Conservation (phyloP, 2,113 vertebrate genomes). For the Hymenochirus boettgeri region DNA sequence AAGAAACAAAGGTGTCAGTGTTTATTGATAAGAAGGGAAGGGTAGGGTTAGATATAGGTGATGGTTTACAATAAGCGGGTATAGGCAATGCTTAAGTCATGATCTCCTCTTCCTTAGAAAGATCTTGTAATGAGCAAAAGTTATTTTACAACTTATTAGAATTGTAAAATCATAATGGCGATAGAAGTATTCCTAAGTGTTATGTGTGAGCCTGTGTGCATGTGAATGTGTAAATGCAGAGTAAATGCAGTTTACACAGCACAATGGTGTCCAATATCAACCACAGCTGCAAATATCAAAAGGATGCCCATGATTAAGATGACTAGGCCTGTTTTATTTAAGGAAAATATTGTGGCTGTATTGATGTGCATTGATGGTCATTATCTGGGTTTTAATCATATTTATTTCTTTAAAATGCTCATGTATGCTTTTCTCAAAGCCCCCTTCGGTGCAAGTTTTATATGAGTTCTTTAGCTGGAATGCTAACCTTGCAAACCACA, state of each 20-base stretch:
- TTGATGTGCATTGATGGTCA: conserved; percentile 13
- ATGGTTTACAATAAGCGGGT: no score
- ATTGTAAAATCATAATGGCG: no score
- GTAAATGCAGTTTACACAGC: conserved; percentile 49
- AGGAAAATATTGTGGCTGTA: conserved; percentile 27
- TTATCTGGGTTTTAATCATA: conserved; percentile 31
- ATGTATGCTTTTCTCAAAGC: conserved; percentile 22
- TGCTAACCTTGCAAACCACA: neutral
- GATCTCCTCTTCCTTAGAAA: no score
- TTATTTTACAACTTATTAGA: no score
- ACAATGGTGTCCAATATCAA: conserved; percentile 30
- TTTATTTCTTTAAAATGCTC: conserved; percentile 11
- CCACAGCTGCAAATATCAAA: conserved; percentile 17
- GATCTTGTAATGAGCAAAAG: no score
- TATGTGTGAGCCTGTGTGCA: no score
- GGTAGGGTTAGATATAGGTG: no score
- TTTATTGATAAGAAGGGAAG: no score
- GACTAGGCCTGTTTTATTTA: conserved; percentile 2
- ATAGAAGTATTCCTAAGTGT: no score
- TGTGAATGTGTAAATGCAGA: conserved; percentile 52
- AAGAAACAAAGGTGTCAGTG: no score
- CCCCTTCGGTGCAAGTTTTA: conserved; percentile 19
- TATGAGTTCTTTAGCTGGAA: conserved; percentile 6
- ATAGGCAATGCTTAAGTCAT: no score
- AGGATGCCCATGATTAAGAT: conserved; percentile 39